Conservation (phyloP, 92 coral and sea anemone genomes). For the Zoanthus sansibaricus region DNA sequence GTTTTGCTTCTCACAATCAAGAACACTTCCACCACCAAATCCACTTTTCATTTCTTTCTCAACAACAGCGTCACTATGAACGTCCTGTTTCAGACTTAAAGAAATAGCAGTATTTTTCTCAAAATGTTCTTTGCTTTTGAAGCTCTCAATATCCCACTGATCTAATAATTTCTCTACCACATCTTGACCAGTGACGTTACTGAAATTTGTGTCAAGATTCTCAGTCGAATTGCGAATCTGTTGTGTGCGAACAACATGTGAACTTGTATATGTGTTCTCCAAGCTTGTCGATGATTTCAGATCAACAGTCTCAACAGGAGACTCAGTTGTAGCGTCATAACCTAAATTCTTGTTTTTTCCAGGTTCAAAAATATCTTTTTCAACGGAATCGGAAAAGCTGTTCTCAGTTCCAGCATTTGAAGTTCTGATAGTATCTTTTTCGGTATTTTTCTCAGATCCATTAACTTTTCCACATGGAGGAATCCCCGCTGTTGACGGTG, state of each 20-base stretch:
- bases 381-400: not conserved
- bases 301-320: not conserved
- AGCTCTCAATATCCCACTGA: not conserved
- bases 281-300: not conserved
- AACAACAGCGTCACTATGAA: not conserved
- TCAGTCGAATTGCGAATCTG: not conserved
- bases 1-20: not conserved
- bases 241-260: not conserved
- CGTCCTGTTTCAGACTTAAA: not conserved
- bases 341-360: constrained; percentile 12
- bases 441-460: not conserved
- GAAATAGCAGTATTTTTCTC: not conserved
- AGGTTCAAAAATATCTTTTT: constrained; percentile 1
- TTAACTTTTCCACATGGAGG: not conserved
- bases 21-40: not conserved
- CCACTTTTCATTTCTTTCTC: not conserved
- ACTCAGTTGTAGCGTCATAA: not conserved
- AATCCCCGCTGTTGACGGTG: not conserved
- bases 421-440: not conserved
- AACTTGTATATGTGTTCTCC: not conserved
- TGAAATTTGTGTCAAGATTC: not conserved
- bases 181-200: not conserved
- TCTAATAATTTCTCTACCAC: not conserved
- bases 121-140: not conserved
- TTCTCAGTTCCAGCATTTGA: not conserved